These are phyloP conservation scores for Hemichromis elongatus DNA, from an alignment of 2,113 vertebrate genomes.

Conservation along the genomic window DNA sequence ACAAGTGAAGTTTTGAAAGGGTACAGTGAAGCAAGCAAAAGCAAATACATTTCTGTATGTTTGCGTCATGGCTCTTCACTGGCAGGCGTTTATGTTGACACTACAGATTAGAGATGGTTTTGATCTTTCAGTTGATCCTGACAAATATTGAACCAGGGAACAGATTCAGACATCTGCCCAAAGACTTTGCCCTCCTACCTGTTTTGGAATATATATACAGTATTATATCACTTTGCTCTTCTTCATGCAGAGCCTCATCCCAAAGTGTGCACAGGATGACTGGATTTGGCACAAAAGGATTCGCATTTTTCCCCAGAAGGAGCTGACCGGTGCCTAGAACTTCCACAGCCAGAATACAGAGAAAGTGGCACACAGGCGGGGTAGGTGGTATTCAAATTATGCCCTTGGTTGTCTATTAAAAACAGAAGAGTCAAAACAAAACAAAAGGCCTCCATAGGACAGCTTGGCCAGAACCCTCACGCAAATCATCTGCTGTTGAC, in stretches of 20 bases:
- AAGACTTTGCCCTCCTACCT: background rate
- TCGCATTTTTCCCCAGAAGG: background rate
- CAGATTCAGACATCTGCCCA: background rate
- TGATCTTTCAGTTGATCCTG: background rate
- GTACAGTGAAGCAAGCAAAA: background rate
- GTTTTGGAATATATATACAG: background rate
- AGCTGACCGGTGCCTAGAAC: background rate
- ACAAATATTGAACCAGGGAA: constrained; percentile 1
- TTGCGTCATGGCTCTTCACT: background rate
- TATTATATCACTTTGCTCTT: background rate
- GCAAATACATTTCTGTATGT: background rate
- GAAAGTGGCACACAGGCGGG: background rate
- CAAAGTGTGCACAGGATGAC: background rate
- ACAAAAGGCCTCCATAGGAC: constrained; percentile 47
- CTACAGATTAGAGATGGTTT: background rate
- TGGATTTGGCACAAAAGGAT: background rate
- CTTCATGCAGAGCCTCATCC: background rate
- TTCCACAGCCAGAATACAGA: background rate
- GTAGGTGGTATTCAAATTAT: constrained; percentile 53
- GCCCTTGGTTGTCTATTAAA: constrained; percentile 55
- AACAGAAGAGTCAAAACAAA: constrained; percentile 56
- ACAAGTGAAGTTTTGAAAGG: background rate
- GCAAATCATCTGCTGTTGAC: constrained; percentile 64
- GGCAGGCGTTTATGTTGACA: constrained; percentile 9
- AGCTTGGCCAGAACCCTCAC: constrained; percentile 54